Base-by-base conservation (phyloP, 2,113 vertebrate genomes). In the Rattus rattus region DNA sequence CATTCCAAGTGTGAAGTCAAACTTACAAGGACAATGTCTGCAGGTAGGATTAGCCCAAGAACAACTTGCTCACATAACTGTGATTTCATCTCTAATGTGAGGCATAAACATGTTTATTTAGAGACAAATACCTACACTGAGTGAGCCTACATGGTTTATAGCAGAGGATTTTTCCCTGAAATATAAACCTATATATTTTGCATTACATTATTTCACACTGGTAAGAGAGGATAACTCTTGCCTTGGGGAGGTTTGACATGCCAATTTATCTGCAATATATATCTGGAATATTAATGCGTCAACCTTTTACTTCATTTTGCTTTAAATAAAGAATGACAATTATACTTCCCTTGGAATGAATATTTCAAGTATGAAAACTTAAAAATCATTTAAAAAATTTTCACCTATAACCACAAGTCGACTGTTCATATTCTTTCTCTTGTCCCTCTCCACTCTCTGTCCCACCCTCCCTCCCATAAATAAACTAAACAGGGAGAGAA, bases 301-400 rank as follows among this genome's bases (percentile, higher is more conserved):
- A 79, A 88, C 4, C 33, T 87, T 93, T 93, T 76, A 28, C 36
- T 93, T 96, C 59, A 81, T 77, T 97, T 94, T 91, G 28, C 76
- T 95, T 96, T 89, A 73, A 95, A 89, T 73, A 95, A 96, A 95
- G 19, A 85, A 61, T 92, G n/a, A 92, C 56, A 92, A 90, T 88
- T 92, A 92, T 2, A 93, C 70, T 56, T 52, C 33, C n/a, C 76
- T 69, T 80, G 69, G 90, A 11, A 59, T 92, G 6, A 93, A 52
- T 94, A 96, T 73, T 88, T 97, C 61, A 88, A 88, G 54, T 92
- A 14, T 94, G 83, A 95, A 95, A 96, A 83, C 19, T 67, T 79
- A 17, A 79, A 97, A 84, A 59, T 88, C 16, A 61, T 73, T 67
- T 88, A 72, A 59, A 49, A 87, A 5, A n/a, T 88, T 88, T 93